These are phyloP conservation scores for Myripristis jacobus DNA, from an alignment of 2,797 vertebrate genomes.

Conservation along the genomic window DNA sequence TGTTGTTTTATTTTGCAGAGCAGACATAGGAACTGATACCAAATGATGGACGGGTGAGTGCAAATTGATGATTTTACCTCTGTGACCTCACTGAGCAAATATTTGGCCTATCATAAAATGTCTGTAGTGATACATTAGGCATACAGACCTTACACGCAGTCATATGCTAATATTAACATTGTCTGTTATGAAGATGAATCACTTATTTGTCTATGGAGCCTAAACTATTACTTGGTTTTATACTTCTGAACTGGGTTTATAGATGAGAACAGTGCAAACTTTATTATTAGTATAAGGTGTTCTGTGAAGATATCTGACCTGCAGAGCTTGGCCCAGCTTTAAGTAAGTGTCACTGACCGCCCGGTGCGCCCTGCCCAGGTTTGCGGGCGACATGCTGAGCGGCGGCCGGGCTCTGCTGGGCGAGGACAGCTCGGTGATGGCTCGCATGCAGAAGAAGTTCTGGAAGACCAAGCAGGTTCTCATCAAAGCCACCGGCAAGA, in stretches of 20 bases:
- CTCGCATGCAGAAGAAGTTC: constrained; percentile 90
- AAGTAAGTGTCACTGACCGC: not conserved
- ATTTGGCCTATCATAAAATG: no score
- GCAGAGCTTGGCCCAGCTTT: no score
- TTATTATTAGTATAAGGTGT: no score
- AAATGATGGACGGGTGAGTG: constrained; percentile 78
- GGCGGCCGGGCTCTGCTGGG: constrained; percentile 75
- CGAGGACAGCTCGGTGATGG: constrained; percentile 85
- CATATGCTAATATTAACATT: not conserved
- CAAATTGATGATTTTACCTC: not conserved
- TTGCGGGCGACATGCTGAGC: constrained; percentile 81
- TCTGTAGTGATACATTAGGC: no score
- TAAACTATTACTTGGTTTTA: not conserved
- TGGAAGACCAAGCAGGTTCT: constrained; percentile 91
- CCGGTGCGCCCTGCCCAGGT: constrained; percentile 59
- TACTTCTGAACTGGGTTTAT: no score
- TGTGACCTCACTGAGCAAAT: no score
- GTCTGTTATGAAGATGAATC: not conserved
- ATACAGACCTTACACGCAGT: not conserved
- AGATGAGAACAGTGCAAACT: no score
- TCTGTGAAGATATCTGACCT: no score
- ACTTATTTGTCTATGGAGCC: no score
- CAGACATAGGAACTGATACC: constrained; percentile 21
- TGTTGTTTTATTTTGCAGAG: constrained; percentile 10
- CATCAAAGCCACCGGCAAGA: constrained; percentile 91